phyloP scores from a whole-genome alignment of 1,140 invertebrate species.

The Phthorimaea operculella region DNA sequence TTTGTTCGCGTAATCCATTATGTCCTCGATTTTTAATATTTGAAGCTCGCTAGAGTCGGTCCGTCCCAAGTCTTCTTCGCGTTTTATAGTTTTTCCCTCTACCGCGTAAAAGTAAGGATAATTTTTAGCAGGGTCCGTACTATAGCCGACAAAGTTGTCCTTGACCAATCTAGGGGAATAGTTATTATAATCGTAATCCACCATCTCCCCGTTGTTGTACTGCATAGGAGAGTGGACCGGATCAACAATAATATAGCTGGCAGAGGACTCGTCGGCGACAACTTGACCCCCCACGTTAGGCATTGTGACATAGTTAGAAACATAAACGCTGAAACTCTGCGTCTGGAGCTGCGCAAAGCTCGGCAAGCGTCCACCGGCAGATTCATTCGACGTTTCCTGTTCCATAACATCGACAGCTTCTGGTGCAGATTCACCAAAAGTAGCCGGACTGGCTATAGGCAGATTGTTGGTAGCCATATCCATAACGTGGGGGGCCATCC shows the following conservation, averaged over 20 bases:
- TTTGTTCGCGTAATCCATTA: slow-evolving; percentile 65
- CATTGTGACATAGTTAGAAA: slow-evolving; percentile 65
- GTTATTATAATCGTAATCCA: slow-evolving; percentile 49
- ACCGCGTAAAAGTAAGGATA: slow-evolving; percentile 50
- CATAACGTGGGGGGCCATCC: slow-evolving; percentile 84
- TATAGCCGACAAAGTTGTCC: slow-evolving; percentile 37
- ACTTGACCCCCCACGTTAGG: slow-evolving; percentile 79
- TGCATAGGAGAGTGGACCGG: slow-evolving; percentile 52
- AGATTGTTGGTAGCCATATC: slow-evolving; percentile 77
- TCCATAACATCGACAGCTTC: slow-evolving; percentile 60
- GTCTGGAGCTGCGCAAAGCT: slow-evolving; percentile 74
- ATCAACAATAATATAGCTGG: slow-evolving; percentile 60
- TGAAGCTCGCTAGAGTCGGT: slow-evolving; percentile 50
- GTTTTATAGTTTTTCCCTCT: slow-evolving; percentile 55
- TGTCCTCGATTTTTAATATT: slow-evolving; percentile 59
- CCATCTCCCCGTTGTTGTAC: slow-evolving; percentile 46
- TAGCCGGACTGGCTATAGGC: slow-evolving; percentile 73
- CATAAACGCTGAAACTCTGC: slow-evolving; percentile 68
- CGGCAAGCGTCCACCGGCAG: slow-evolving; percentile 69
- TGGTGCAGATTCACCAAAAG: slow-evolving; percentile 74
- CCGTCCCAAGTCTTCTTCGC: slow-evolving; percentile 38
- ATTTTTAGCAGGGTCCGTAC: slow-evolving; percentile 43
- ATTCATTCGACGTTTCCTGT: slow-evolving; percentile 58
- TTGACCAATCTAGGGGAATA: slow-evolving; percentile 41
- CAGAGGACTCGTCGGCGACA: slow-evolving; percentile 69